Evolutionary conservation across 2,888 invertebrate species (phyloP), one percentile per base, ranked within the genome.

Genomic region (Cremastinae sp.): DNA sequence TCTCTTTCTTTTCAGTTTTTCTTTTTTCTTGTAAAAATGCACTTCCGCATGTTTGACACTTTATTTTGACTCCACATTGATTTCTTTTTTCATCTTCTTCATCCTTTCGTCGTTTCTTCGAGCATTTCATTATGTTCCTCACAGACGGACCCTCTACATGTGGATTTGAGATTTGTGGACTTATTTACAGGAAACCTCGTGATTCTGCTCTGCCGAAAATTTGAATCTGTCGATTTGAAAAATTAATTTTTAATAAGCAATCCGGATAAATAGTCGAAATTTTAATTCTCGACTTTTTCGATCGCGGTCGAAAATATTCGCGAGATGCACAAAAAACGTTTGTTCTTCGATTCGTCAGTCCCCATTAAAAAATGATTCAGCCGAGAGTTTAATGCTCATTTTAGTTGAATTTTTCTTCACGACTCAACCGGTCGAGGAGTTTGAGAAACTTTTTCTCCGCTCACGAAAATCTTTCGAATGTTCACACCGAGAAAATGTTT

Each of bases 391-490:
- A 37, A 5, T 41, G 41, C 68, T 70, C 49, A 20, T 58, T 61
- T 59, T 64, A 71, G 22, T 58, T 68, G 14, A 56, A 56, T 20
- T 35, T 37, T 65, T 53, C n/a, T n/a, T 62, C 39, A 58, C 71
- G 64, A 51, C 66, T 16, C 69, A 72, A 58, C 61, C 65, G 53
- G 47, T 39, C 53, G 65, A n/a, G 10, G 14, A 75, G 58, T 78
- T 78, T 62, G 76, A 79, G 79, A 78, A 78, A 73, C 69, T 71
- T 73, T 65, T 76, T 72, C 68, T 28, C 28, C 5, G 28, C 28
- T 58, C 78, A 80, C 75, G 78, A 78, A 66, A 81, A 78, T 78
- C 68, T 66, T 75, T 75, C 73, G 74, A 72, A 77, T 49, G 69
- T 53, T 75, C 56, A 70, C 74, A 45, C 47, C 70, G 55, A 62